These are phyloP conservation scores for Catostomus latipinnis DNA, from an alignment of 2,797 vertebrate species.

Conservation along the genomic window DNA sequence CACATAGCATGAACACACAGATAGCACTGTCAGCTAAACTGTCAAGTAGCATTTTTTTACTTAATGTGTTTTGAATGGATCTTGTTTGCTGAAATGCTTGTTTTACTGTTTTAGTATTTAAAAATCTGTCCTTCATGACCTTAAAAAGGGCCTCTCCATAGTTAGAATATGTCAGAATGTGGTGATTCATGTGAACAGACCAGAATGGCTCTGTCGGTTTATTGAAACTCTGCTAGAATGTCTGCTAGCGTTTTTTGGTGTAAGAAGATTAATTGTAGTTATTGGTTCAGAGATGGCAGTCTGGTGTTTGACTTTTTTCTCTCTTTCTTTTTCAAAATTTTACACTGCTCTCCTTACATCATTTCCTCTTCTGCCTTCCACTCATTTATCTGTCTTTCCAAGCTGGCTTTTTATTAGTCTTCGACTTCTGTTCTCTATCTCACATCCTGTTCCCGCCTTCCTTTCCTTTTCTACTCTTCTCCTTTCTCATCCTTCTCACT, in stretches of 20 bases:
- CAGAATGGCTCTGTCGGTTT: background rate
- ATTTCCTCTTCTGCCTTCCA: conserved; percentile 41
- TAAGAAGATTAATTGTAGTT: background rate
- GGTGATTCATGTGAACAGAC: background rate
- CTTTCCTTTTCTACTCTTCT: conserved; percentile 36
- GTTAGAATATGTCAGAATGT: background rate
- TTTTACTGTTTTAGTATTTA: background rate
- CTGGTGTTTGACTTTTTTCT: conserved; percentile 20
- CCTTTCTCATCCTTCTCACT: conserved; percentile 34
- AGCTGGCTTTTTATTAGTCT: conserved; percentile 48
- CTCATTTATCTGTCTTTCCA: conserved; percentile 12
- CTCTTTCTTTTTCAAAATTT: conserved; percentile 22
- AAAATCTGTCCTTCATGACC: background rate
- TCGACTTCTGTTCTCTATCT: conserved; percentile 34
- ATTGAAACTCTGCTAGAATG: background rate
- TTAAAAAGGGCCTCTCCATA: background rate
- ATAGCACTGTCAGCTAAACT: background rate
- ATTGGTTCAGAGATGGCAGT: background rate
- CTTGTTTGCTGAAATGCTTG: background rate
- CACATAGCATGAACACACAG: background rate
- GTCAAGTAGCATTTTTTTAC: background rate
- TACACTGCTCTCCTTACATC: conserved; percentile 5
- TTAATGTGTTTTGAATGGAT: background rate
- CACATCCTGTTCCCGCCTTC: conserved; percentile 23
- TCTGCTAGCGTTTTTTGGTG: background rate